A percentile compares a stretch with the other conserved stretches of the same genome.
Conservation (phyloP, 1,140 invertebrate genomes). For the Rhizoglyphus robini region DNA sequence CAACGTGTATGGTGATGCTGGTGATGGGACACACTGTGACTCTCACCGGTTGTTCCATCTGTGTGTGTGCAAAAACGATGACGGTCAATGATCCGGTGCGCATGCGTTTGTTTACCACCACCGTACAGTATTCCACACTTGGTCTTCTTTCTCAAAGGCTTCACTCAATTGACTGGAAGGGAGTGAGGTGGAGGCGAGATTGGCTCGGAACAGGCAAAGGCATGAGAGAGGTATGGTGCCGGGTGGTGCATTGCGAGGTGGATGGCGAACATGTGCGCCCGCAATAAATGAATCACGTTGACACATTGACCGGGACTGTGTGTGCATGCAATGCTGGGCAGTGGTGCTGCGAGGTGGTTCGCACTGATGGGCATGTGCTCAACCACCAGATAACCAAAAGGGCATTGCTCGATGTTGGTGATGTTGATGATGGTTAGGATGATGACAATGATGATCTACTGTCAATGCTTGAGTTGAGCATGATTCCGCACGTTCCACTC, state of each 20-base stretch:
- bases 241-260: neutral
- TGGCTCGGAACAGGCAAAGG: neutral
- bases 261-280: neutral
- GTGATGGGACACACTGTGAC: neutral
- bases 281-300: neutral
- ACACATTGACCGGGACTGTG: too few species aligned
- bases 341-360: too few species aligned
- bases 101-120: neutral
- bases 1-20: neutral
- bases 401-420: too few species aligned
- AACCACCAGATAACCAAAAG: too few species aligned
- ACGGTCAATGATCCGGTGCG: neutral
- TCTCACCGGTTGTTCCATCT: neutral
- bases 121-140: neutral
- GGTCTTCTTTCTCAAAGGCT: neutral
- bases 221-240: neutral
- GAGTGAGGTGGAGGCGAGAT: neutral
- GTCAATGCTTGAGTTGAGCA: too few species aligned
- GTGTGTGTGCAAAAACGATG: neutral
- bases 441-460: too few species aligned
- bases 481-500: too few species aligned
- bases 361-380: too few species aligned
- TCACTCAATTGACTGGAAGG: neutral
- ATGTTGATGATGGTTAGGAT: too few species aligned
- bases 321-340: too few species aligned